Evolutionary conservation across 2,797 vertebrate genomes (phyloP).

Genomic region (Ctenosaura bakeri): DNA sequence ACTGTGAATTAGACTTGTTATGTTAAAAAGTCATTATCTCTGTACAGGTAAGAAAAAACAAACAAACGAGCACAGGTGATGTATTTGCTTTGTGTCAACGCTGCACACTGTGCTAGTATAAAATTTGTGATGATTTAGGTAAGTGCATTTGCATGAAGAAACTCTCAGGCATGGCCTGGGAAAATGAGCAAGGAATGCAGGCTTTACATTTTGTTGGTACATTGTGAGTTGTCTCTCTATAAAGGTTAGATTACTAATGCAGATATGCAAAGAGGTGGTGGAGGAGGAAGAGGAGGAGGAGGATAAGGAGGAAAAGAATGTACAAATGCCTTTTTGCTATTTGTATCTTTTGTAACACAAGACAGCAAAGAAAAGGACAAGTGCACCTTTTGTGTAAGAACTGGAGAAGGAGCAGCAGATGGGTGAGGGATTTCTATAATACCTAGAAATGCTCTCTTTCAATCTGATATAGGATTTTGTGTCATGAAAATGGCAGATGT

Average conservation of each 20-base stretch:
- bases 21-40: constrained; percentile 44
- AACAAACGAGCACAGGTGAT: constrained; percentile 18
- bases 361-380: background rate
- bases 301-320: background rate
- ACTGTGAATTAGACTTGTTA: background rate
- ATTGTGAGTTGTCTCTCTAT: background rate
- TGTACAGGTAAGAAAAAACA: background rate
- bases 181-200: background rate
- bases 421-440: constrained; percentile 1
- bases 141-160: background rate
- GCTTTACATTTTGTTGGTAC: background rate
- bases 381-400: background rate
- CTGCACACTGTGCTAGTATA: constrained; percentile 1
- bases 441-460: constrained; percentile 24
- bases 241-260: background rate
- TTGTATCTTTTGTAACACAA: background rate
- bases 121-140: constrained; percentile 19
- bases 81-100: constrained; percentile 17
- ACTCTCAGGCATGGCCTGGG: background rate
- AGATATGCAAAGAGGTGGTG: background rate
- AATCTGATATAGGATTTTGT: background rate
- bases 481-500: background rate
- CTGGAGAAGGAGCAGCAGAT: background rate
- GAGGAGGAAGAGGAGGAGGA: background rate
- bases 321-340: background rate